Evolutionary conservation across 2,113 vertebrate species (phyloP).

Genomic region (Microcebus murinus): DNA sequence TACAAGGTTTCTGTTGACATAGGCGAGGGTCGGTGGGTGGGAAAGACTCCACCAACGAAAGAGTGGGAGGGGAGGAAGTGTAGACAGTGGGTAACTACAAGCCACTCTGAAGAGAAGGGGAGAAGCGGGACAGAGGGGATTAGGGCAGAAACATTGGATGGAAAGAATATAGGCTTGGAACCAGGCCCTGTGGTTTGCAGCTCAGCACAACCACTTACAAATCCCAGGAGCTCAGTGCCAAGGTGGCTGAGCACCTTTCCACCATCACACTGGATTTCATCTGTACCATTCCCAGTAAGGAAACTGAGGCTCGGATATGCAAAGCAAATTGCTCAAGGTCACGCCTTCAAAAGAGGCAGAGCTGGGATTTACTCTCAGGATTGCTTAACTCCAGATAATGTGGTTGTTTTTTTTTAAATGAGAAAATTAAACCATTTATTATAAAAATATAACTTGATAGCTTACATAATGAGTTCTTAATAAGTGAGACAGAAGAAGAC

Average conservation of each 20-base stretch:
- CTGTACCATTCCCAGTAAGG: neutral
- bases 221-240: neutral
- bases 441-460: neutral
- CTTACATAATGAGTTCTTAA: neutral
- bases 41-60: neutral
- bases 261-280: neutral
- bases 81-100: neutral
- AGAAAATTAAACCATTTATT: neutral
- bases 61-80: too few species aligned
- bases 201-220: neutral
- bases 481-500: neutral
- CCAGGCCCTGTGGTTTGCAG: neutral
- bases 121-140: neutral
- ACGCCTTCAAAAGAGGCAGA: neutral
- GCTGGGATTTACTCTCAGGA: neutral
- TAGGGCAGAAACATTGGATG: neutral
- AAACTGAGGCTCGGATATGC: neutral
- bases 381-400: neutral
- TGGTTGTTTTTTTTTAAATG: neutral
- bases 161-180: too few species aligned
- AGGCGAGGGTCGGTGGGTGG: accelerated
- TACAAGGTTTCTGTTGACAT: neutral
- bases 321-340: neutral
- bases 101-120: neutral
- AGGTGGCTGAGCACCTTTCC: accelerated